Evolutionary conservation across 2,113 vertebrate species (phyloP).

Genomic region (Megaceryle torquata): DNA sequence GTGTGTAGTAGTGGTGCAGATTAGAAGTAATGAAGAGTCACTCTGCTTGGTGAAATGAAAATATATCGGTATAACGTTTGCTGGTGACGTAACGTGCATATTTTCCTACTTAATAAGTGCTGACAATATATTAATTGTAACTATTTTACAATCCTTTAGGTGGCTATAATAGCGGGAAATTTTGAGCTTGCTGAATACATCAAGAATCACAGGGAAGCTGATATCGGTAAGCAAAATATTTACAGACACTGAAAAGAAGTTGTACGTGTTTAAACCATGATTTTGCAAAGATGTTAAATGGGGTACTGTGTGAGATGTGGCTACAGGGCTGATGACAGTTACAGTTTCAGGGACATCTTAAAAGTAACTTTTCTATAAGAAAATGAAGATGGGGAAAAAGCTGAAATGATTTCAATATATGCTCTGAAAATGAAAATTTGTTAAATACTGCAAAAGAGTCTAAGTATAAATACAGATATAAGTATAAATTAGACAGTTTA

Average conservation of each 20-base stretch:
- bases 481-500: not conserved
- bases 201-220: conserved; percentile 92
- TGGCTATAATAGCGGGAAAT: conserved; percentile 97
- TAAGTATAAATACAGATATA: no score
- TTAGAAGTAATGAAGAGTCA: not conserved
- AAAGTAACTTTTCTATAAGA: not conserved
- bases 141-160: conserved; percentile 73
- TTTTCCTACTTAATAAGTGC: not conserved
- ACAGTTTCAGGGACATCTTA: not conserved
- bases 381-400: not conserved
- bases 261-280: not conserved
- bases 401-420: not conserved
- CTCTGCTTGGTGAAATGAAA: not conserved
- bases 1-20: not conserved
- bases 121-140: not conserved
- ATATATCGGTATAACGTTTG: not conserved
- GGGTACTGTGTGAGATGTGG: not conserved
- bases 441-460: not conserved
- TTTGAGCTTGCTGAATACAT: conserved; percentile 96
- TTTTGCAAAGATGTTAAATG: not conserved
- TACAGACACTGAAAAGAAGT: not conserved
- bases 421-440: not conserved
- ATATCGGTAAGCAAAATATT: conserved; percentile 82
- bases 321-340: not conserved
- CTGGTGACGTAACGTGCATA: not conserved